Evolutionary conservation across 2,797 vertebrate species (phyloP).

Genomic region (Platyrinchus mystaceus): DNA sequence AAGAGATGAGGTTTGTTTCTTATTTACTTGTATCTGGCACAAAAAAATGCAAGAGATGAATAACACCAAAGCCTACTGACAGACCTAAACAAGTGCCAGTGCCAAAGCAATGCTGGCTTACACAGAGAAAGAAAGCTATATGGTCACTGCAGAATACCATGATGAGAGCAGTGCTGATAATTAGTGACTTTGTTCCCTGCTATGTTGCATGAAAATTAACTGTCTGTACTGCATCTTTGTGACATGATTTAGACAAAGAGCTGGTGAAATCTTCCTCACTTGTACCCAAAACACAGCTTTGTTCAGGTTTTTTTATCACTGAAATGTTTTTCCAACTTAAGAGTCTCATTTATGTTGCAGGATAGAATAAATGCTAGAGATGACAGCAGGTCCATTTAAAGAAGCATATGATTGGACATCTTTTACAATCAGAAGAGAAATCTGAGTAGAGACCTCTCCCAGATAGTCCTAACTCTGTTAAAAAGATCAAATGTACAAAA

Average conservation of each 20-base stretch:
- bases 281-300: neutral
- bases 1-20: neutral
- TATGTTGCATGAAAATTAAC: neutral
- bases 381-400: slow-evolving; percentile 19
- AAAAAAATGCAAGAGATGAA: neutral
- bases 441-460: neutral
- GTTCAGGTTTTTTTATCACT: neutral
- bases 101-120: neutral
- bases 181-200: neutral
- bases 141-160: neutral
- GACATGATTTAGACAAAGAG: neutral
- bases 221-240: neutral
- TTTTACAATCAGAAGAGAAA: slow-evolving; percentile 27
- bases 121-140: neutral
- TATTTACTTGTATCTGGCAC: neutral
- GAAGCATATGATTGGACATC: neutral
- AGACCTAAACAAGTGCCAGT: neutral
- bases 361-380: neutral
- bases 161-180: neutral
- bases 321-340: neutral
- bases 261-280: neutral
- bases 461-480: slow-evolving; percentile 17
- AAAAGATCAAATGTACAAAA: slow-evolving; percentile 54
- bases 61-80: neutral
- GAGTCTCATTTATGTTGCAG: neutral